Base-by-base conservation (phyloP, 2,888 invertebrate species). In the Pammene aurita region DNA sequence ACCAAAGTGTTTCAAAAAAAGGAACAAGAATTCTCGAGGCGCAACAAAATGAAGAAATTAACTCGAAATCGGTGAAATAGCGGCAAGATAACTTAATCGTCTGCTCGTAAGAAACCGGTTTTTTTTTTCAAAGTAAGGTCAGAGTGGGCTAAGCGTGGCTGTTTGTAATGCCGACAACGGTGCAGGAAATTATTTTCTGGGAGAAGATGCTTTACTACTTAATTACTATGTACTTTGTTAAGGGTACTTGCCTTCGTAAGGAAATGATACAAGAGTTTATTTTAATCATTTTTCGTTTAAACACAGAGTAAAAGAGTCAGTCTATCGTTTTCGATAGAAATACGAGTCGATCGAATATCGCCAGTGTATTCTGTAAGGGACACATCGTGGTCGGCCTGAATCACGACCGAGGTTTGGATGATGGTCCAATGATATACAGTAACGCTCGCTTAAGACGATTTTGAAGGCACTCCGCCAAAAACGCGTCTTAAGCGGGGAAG, bases 41-140 rank as follows among this genome's bases (percentile, higher is more conserved):
- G 81, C 80, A 83, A 86, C 85, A 87, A 87, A 89, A 89, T 89
- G 88, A 89, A 89, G 88, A 89, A 88, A 89, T 89, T 89, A 88
- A 88, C 84, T 84, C 81, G 79, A 82, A 88, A 88, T 89, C 85
- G 85, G 85, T 89, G 84, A 85, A 87, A 88, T 86, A 83, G 86
- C 81, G 82, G 83, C 79, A 79, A 84, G 88, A 89, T 89, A 86
- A 84, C 87, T 88, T 88, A 89, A 88, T 88, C 88, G 84, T 77
- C 79, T 76, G 75, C 79, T 81, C 78, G 80, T 78, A 78, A 74
- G 77, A 74, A 83, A 87, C 87, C 85, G 84, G 88, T 87, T 78
- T 80, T 81, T 80, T 82, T 80, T 81, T 79, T 78, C 77, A 80
- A 79, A 78, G 78, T 81, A 76, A 81, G 80, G 75, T 76, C 78